Percentiles rank a stretch among this genome's conserved stretches.
phyloP scores from a whole-genome alignment of 2,113 vertebrate species.

The Gopherus evgoodei region DNA sequence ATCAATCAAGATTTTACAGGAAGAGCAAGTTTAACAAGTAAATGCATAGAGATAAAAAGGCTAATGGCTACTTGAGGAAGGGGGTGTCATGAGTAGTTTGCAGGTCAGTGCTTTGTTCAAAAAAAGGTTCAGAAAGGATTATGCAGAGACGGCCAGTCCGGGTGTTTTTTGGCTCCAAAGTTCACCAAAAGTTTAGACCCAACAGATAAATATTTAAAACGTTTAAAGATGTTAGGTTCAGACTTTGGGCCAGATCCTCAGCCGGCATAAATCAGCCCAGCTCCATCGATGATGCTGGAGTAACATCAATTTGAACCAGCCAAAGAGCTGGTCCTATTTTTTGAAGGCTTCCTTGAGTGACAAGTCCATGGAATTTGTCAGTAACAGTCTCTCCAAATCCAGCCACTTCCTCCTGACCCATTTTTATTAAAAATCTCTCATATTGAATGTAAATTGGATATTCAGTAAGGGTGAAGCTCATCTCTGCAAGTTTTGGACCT shows the following conservation, averaged over 20 bases:
- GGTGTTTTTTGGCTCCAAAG: too few relatives aligned
- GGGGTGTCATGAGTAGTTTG: too few relatives aligned
- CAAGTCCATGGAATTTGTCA: neutral
- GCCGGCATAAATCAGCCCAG: neutral
- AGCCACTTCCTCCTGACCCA: neutral
- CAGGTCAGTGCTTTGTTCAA: too few relatives aligned
- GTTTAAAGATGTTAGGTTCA: constrained; percentile 34
- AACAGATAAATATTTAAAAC: constrained; percentile 52
- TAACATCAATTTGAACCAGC: neutral
- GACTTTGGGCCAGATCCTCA: neutral
- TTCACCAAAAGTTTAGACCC: too few relatives aligned
- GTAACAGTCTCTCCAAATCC: neutral
- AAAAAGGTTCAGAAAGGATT: too few relatives aligned
- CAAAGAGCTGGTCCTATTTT: neutral
- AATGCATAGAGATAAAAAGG: too few relatives aligned
- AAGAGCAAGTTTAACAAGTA: too few relatives aligned
- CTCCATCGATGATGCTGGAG: neutral
- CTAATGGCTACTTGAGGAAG: too few relatives aligned
- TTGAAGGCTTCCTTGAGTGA: neutral
- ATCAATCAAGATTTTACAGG: too few relatives aligned
- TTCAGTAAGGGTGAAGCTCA: neutral
- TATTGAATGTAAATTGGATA: neutral
- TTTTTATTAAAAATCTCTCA: neutral
- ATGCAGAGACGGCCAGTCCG: too few relatives aligned
- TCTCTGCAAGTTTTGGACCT: neutral